Evolutionary conservation across 2,888 invertebrate genomes (phyloP).

Genomic region (Macroteleia sp.): DNA sequence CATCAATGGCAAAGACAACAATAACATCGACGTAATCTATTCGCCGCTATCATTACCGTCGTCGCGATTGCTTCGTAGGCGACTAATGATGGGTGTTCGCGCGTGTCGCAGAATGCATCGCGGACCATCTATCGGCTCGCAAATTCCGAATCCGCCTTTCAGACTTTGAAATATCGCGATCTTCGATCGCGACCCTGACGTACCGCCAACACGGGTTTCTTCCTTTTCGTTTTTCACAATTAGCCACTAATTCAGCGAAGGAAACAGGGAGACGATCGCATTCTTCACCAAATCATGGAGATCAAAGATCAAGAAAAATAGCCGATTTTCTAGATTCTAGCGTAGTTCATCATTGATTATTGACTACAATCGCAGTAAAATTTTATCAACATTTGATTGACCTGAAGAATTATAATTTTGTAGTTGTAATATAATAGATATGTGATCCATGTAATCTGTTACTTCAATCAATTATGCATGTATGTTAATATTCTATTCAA

Average conservation of each 20-base stretch:
- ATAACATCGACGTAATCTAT: constrained; percentile 52
- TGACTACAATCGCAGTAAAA: no score
- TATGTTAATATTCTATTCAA: no score
- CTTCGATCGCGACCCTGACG: constrained; percentile 70
- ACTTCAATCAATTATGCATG: no score
- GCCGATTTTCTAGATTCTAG: constrained; percentile 53
- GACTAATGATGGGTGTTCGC: constrained; percentile 78
- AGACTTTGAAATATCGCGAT: constrained; percentile 68
- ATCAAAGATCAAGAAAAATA: constrained; percentile 70
- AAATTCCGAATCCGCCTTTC: constrained; percentile 67
- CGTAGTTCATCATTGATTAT: no score
- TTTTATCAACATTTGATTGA: no score
- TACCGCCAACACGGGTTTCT: constrained; percentile 65
- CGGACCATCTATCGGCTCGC: constrained; percentile 57
- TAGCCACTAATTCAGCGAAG: constrained; percentile 36
- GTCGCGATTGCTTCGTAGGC: constrained; percentile 71
- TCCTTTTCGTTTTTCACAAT: constrained; percentile 38
- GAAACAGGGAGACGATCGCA: constrained; percentile 41
- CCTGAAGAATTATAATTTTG: no score
- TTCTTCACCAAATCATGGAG: no score
- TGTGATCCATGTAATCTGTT: no score
- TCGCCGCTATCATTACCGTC: constrained; percentile 48
- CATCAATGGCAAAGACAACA: constrained; percentile 52
- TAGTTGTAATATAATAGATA: no score
- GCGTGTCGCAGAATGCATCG: constrained; percentile 66